Percentiles rank a stretch among this genome's conserved stretches.
Evolutionary conservation across 2,113 vertebrate species (phyloP).

Genomic region (Mirounga angustirostris): DNA sequence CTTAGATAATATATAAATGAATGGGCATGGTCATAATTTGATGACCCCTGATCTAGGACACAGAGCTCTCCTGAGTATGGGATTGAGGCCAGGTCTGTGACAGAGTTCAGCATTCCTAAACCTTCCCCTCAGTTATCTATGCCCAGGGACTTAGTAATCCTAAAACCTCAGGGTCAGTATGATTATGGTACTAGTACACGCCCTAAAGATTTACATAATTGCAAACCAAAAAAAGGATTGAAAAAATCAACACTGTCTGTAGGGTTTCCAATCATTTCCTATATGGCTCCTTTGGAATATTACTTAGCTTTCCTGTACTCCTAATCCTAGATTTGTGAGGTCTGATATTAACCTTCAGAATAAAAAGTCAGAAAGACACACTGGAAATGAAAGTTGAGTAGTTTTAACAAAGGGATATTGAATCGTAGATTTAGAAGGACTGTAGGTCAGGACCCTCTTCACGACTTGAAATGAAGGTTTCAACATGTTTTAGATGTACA

Average conservation of each 20-base stretch:
- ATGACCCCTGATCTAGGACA: neutral
- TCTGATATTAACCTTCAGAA: neutral
- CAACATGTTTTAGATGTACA: neutral
- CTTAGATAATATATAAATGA: neutral
- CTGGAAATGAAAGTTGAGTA: neutral
- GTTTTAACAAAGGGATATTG: neutral
- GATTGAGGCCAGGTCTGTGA: neutral
- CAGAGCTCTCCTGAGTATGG: neutral
- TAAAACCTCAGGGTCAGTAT: neutral
- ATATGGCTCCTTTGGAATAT: neutral
- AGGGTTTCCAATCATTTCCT: neutral
- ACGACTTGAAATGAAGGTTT: neutral
- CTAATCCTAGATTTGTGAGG: neutral
- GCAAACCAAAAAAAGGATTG: neutral
- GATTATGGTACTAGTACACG: neutral
- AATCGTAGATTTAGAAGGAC: neutral
- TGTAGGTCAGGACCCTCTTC: neutral
- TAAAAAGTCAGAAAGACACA: constrained; percentile 2
- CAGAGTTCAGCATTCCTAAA: neutral
- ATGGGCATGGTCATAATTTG: neutral
- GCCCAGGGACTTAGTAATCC: neutral
- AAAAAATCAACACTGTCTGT: constrained; percentile 14
- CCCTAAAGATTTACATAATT: neutral
- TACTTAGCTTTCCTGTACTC: neutral
- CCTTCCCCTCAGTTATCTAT: neutral